Base-by-base conservation (phyloP, 2,888 invertebrate genomes). In the Dendrolimus houi region DNA sequence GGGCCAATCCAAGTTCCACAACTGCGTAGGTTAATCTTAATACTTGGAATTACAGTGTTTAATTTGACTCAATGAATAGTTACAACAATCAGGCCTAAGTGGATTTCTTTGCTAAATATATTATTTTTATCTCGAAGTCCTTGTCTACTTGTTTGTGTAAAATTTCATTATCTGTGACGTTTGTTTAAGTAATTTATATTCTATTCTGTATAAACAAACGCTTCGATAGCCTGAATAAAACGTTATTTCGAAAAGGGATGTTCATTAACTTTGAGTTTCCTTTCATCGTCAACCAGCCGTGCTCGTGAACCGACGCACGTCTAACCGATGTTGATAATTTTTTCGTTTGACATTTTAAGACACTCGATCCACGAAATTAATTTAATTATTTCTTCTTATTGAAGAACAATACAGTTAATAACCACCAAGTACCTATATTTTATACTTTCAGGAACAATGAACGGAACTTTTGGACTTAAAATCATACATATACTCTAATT, bases 261-360 rank as follows among this genome's bases (percentile, higher is more conserved):
- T 71, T 71, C 67, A 67, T 75, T 73, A 71, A 69, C 64, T 65
- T 70, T 66, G 61, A 72, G 70, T 72, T 72, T 66, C 68, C 68
- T 74, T 77, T 71, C 63, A 69, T 58, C 63, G 61, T 59, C 67
- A 69, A 64, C 68, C 66, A 68, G 61, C 64, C 69, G 66, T 69
- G 63, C 57, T 57, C 57, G 60, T 56, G 56, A 41, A 53, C 12
- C n/a, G 55, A 17, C 53, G 47, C 52, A 64, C 63, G 60, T 64
- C 62, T 40, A 58, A 59, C 55, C 47, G 47, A 59, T 60, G 41
- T 57, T 59, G 62, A 59, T 63, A 62, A 68, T 71, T 66, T 59
- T 56, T 68, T 61, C 58, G 65, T 72, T 72, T 72, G 69, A 68
- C 69, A 64, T 71, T 69, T 64, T 65, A 40, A 55, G 55, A 59